Base-by-base conservation (phyloP, 2,888 invertebrate genomes). In the Abrostola tripartita region DNA sequence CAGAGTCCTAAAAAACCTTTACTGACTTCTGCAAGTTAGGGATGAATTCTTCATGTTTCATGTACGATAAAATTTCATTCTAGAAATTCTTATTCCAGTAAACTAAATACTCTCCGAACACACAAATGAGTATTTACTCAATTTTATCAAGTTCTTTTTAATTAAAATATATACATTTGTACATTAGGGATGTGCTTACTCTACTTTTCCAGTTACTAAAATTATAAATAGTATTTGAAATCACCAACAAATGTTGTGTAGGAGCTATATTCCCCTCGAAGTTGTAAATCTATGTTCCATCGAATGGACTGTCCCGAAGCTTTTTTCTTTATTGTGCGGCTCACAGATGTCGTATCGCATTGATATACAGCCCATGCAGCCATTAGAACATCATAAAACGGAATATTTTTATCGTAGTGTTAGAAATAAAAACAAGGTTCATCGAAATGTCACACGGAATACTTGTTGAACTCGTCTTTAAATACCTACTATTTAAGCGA, bases 291-390 rank as follows among this genome's bases (percentile, higher is more conserved):
- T 76, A 71, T 71, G 67, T 76, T 66, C 1, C 4, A 24, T 24
- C 57, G 59, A 73, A 73, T 66, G 76, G 73, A 67, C 71, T 75
- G 61, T 58, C 50, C 54, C 55, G 58, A 55, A 47, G 59, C 61
- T 68, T 68, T 78, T 71, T 75, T 68, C 65, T 72, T 75, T 78
- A 75, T 76, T 72, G 68, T 44, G 52, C 36, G 61, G 71, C 65
- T 62, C 60, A 58, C 68, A 63, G 53, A 66, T 75, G 79, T 75
- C 76, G 72, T 47, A 56, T 40, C 37, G 60, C 55, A 57, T 47
- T 77, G 72, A 77, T 67, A 72, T 67, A 75, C 42, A 38, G 52
- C 67, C 65, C 67, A 50, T 61, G 60, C 58, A 61, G 50, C 67
- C 64, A 75, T 75, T 73, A 66, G 66, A 65, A 69, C 63, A 55